phyloP scores from a whole-genome alignment of 1,140 invertebrate genomes.

The Dendroctonus ponderosae region DNA sequence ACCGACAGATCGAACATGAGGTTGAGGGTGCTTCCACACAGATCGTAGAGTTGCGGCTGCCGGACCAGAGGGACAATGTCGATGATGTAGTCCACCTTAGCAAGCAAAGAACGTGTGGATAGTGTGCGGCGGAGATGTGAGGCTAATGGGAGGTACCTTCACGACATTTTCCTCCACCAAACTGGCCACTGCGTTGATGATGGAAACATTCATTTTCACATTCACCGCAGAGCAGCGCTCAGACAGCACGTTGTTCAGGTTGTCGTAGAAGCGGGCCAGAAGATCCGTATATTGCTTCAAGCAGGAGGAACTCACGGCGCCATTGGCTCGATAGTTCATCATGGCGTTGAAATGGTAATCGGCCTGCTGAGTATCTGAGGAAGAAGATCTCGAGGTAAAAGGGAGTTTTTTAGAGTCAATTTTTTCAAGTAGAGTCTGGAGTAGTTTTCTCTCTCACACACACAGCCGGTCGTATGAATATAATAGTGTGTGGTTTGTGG shows the following conservation, averaged over 20 bases:
- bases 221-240: conserved; percentile 92
- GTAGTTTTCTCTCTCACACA: no score
- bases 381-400: background rate
- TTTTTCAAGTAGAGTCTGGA: no score
- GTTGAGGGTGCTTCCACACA: conserved; percentile 90
- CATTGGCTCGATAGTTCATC: conserved; percentile 87
- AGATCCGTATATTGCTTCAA: conserved; percentile 83
- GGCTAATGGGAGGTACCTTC: conserved; percentile 58
- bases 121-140: no score
- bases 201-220: conserved; percentile 91
- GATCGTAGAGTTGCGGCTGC: conserved; percentile 87
- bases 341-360: conserved; percentile 87
- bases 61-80: conserved; percentile 83
- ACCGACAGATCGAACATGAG: conserved; percentile 93
- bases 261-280: conserved; percentile 76
- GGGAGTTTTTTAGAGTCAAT: background rate
- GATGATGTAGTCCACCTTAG: conserved; percentile 69
- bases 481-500: no score
- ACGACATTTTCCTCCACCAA: conserved; percentile 83
- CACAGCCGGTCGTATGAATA: no score
- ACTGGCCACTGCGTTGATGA: conserved; percentile 74
- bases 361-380: conserved; percentile 83
- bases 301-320: conserved; percentile 79
- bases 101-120: background rate
- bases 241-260: conserved; percentile 79